Evolutionary conservation across 2,797 vertebrate species (phyloP).

Genomic region (Cephalopachus bancanus): DNA sequence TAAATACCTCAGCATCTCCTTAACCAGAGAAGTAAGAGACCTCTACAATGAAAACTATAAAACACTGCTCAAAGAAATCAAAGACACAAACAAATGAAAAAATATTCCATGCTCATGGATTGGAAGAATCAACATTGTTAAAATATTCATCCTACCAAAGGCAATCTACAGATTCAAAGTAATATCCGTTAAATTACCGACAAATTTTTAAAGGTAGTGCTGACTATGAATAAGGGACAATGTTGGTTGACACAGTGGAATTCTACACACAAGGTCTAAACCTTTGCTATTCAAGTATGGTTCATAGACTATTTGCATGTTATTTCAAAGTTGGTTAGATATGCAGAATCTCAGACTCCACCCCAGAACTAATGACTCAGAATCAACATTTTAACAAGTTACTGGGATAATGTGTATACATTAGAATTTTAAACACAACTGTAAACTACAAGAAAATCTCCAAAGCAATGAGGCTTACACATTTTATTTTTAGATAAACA

Average conservation of each 20-base stretch:
- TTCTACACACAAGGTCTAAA: constrained; percentile 37
- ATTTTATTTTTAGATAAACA: neutral
- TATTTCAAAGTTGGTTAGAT: neutral
- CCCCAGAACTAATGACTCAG: neutral
- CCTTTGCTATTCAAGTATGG: neutral
- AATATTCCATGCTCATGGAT: no score
- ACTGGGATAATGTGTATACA: neutral
- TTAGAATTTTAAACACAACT: constrained; percentile 20
- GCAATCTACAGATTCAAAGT: no score
- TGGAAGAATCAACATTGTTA: no score
- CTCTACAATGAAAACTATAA: no score
- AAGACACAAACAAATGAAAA: no score
- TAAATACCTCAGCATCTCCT: no score
- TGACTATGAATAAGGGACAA: neutral
- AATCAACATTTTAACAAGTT: constrained; percentile 22
- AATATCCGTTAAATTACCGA: no score
- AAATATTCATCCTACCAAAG: no score
- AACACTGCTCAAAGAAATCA: no score
- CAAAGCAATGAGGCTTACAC: neutral
- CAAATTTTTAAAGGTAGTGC: neutral
- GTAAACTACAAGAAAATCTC: neutral
- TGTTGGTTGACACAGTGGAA: neutral
- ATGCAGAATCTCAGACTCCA: neutral
- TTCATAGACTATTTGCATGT: neutral
- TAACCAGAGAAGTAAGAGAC: no score